A percentile compares a stretch with the other conserved stretches of the same genome.
These are phyloP conservation scores for Clostera curtula DNA, from an alignment of 2,888 invertebrate genomes.

Conservation along the genomic window DNA sequence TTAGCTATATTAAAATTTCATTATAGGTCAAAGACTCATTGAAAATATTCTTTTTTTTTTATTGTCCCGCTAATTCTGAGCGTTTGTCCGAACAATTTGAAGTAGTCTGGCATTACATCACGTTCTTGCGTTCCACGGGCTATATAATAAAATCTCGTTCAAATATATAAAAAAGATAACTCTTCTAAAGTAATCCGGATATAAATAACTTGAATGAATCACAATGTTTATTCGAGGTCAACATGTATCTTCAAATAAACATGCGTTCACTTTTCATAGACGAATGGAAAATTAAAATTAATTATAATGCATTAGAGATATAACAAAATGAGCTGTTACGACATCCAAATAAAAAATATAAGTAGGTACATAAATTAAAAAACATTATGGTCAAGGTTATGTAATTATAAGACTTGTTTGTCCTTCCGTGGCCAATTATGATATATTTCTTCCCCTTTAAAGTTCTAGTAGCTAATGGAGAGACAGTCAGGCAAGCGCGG, in stretches of 20 bases:
- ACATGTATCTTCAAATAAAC: conserved; percentile 25
- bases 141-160: too few species aligned
- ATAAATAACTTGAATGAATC: conserved; percentile 15
- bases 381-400: neutral
- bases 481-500: too few species aligned
- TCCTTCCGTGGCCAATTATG: neutral
- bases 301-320: neutral
- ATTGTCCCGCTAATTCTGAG: too few species aligned
- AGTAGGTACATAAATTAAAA: neutral
- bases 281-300: conserved; percentile 5
- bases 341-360: too few species aligned
- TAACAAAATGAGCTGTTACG: neutral
- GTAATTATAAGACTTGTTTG: neutral
- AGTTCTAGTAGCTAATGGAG: too few species aligned
- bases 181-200: conserved; percentile 2
- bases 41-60: too few species aligned
- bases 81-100: too few species aligned
- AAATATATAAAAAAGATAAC: too few species aligned
- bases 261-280: conserved; percentile 12
- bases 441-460: neutral
- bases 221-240: conserved; percentile 28
- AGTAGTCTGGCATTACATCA: too few species aligned
- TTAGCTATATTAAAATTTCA: too few species aligned
- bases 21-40: too few species aligned
- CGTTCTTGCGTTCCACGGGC: too few species aligned